Evolutionary conservation across 2,888 invertebrate genomes (phyloP).

Genomic region (Drymonia ruficornis): DNA sequence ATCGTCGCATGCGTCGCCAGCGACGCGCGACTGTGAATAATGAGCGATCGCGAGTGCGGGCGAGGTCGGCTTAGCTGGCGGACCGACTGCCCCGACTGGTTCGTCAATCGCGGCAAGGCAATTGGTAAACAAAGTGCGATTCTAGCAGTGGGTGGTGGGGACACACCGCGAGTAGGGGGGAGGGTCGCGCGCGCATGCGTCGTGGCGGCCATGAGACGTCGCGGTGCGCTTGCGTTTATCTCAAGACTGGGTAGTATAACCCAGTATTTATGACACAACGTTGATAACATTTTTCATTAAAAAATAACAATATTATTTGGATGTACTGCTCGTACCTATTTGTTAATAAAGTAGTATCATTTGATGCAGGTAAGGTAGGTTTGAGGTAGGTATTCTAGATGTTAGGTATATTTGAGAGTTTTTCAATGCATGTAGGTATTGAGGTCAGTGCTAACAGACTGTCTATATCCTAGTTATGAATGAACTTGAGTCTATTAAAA

Average conservation of each 20-base stretch:
- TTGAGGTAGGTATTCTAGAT: no score
- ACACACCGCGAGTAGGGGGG: slow-evolving; percentile 87
- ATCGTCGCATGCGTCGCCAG: slow-evolving; percentile 74
- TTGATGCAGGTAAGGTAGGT: no score
- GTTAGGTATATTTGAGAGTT: no score
- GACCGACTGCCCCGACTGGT: slow-evolving; percentile 73
- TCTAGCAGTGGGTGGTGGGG: slow-evolving; percentile 63
- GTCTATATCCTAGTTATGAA: no score
- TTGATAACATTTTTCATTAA: no score
- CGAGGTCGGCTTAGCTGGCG: slow-evolving; percentile 89
- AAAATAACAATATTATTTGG: no score
- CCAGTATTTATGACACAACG: slow-evolving; percentile 53
- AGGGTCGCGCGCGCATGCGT: slow-evolving; percentile 90
- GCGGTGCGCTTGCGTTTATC: slow-evolving; percentile 93
- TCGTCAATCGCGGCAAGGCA: slow-evolving; percentile 75
- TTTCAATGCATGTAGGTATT: no score
- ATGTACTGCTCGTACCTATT: no score
- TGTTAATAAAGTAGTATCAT: no score
- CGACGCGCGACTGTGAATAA: slow-evolving; percentile 75
- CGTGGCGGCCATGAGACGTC: slow-evolving; percentile 85
- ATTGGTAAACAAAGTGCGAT: slow-evolving; percentile 82
- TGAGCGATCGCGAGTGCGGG: slow-evolving; percentile 87
- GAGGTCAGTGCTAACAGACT: no score
- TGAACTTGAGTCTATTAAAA: no score
- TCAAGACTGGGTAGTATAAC: slow-evolving; percentile 61